Base-by-base conservation (phyloP, 2,888 invertebrate species). In the Sinotaia quadrata region DNA sequence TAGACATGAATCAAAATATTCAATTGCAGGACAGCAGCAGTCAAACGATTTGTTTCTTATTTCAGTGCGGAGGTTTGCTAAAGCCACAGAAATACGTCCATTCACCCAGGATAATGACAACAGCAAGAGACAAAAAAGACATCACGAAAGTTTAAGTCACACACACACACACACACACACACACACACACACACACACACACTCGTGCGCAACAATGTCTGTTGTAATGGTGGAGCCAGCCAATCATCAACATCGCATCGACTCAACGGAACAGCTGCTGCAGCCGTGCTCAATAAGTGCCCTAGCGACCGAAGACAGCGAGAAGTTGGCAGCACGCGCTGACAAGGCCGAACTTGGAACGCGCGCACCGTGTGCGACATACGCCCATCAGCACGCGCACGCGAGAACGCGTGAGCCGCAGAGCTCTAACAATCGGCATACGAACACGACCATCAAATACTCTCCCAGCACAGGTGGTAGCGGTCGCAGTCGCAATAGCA, bases 211-310 rank as follows among this genome's bases (percentile, higher is more conserved):
- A 31, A 58, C 27, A 10, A 84, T 84, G 84, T 83, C 84, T 37
- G 77, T 83, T 57, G 79, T 85, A 56, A 77, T 81, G 61, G 84
- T 84, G 47, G 83, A 80, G 57, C 79, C 81, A 72, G 84, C 83
- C 80, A 82, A 80, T 80, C 80, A 80, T 73, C 81, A 78, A 58
- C 75, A 77, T 65, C 80, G 85, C 75, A 84, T 85, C 70, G 84
- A 85, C 79, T 85, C 85, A 52, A 83, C 80, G 33, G 83, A 83
- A 70, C 80, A 82, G 73, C 75, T 84, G 33, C 70, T 73, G 21
- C 69, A 62, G 41, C 69, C 59, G 15, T 52, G 54, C 8, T 58
- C 44, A 12, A 41, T 59, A 33, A 63, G 37, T 36, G 66, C 49
- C 29, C 56, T 56, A 47, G 33, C 41, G 21, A 56, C 44, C 56